phyloP scores from a whole-genome alignment of 1,140 invertebrate species.

The Andricus grossulariae region DNA sequence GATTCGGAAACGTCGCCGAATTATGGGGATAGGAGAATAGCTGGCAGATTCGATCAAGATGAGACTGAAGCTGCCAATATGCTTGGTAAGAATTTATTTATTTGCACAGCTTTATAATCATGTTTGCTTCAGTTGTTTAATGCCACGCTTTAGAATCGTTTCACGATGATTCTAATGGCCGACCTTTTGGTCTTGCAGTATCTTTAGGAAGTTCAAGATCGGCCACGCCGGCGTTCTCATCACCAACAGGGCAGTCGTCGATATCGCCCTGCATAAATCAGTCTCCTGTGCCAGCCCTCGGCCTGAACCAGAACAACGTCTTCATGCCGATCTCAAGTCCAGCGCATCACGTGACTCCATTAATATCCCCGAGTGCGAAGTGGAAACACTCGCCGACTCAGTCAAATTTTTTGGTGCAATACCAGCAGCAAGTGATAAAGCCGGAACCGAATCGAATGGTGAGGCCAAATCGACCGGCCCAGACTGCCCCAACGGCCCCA shows the following conservation, averaged over 20 bases:
- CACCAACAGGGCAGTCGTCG: slow-evolving; percentile 82
- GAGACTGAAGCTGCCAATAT: slow-evolving; percentile 98
- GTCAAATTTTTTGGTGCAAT: slow-evolving; percentile 71
- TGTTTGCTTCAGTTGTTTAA: no score
- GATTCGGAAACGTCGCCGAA: slow-evolving; percentile 93
- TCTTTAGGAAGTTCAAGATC: slow-evolving; percentile 94
- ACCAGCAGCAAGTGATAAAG: slow-evolving; percentile 80
- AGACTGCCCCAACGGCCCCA: slow-evolving; percentile 58
- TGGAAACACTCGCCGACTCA: slow-evolving; percentile 76
- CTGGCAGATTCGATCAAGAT: slow-evolving; percentile 90
- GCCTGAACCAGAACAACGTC: slow-evolving; percentile 83
- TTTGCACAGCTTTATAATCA: no score
- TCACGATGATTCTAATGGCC: neutral
- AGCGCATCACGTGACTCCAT: slow-evolving; percentile 72
- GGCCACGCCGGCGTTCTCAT: slow-evolving; percentile 90
- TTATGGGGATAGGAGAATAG: slow-evolving; percentile 82
- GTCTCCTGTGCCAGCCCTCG: slow-evolving; percentile 80
- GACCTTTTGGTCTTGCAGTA: slow-evolving; percentile 77
- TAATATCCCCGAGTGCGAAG: slow-evolving; percentile 70
- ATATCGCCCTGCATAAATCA: slow-evolving; percentile 81
- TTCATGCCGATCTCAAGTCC: slow-evolving; percentile 91
- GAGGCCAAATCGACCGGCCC: slow-evolving; percentile 67
- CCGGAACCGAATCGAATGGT: slow-evolving; percentile 74
- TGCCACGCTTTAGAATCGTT: neutral
- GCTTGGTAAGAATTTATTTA: slow-evolving; percentile 81